These are phyloP conservation scores for Silurus glanis DNA, from an alignment of 2,113 vertebrate genomes.

Conservation along the genomic window DNA sequence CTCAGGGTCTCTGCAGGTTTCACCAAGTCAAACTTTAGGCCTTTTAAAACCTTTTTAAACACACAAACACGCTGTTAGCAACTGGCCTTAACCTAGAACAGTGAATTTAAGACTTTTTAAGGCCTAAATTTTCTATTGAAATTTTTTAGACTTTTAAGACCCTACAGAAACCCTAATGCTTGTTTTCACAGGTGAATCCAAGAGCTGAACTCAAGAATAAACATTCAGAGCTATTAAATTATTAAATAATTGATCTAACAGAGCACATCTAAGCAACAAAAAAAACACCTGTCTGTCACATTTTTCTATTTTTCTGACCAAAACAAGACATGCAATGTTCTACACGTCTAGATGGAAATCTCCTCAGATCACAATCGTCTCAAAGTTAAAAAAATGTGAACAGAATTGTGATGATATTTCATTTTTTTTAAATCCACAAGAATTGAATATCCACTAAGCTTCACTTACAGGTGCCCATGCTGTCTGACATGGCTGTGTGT, in stretches of 20 bases:
- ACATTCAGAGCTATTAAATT: neutral
- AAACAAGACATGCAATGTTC: neutral
- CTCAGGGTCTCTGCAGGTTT: no score
- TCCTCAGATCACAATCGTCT: neutral
- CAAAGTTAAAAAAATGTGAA: no score
- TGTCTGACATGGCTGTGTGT: slow-evolving; percentile 89
- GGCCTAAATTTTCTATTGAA: no score
- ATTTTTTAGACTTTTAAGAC: no score
- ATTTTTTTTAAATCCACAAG: neutral
- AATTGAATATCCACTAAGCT: neutral
- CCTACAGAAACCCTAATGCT: no score
- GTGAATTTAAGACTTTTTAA: no score
- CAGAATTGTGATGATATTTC: no score
- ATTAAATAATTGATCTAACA: neutral
- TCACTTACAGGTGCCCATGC: slow-evolving; percentile 83
- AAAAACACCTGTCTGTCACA: neutral
- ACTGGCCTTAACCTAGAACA: no score
- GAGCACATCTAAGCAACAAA: neutral
- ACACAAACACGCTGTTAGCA: no score
- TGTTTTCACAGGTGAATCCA: neutral
- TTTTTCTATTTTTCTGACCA: neutral
- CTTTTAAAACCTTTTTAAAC: no score
- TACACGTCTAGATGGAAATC: neutral
- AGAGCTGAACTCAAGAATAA: neutral
- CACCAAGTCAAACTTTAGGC: no score